Evolutionary conservation across 2,797 vertebrate species (phyloP), one percentile per base, ranked within the genome.

Genomic region (Lemur catta): DNA sequence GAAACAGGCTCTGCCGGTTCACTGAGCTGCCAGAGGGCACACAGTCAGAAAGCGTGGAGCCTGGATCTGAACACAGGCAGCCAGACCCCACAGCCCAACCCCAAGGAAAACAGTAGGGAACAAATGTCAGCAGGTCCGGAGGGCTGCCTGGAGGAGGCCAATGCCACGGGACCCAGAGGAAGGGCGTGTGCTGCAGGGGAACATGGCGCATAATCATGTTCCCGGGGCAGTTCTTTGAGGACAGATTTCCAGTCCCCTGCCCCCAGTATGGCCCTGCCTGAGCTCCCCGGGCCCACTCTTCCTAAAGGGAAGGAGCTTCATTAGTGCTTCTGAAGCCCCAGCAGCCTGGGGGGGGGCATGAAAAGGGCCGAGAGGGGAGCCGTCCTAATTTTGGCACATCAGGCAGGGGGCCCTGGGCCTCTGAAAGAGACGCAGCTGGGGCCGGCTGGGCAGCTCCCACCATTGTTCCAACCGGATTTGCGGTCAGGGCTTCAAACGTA

Each of bases 341-440:
- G 97, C 96, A 18, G 92, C 92, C 89, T 97, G 35, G 7, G 80
- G 81, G 91, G 41, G 55, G 22, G 55, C 55, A 96, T 96, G 88
- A 92, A 97, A 96, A 76, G 89, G 7, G 28, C 46, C 0, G 20
- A 30, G 96, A 91, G 67, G 67, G 84, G 89, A 65, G 91, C 84
- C 75, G 41, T 75, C 84, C 95, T 97, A 98, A 98, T 98, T 98
- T 88, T 88, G 97, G 97, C 95, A 67, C 78, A 86, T 88, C 91
- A 93, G 71, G 97, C 95, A 48, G 97, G 97, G 94, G 96, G 96
- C 86, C 71, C 63, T 17, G 65, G 90, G 92, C 61, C 74, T n/a
- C 91, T 95, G 93, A 95, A 97, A 94, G 91, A 92, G 88, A 97
- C 80, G 85, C 97, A 89, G 96, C 94, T 84, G 94, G 94, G 92